phyloP scores from a whole-genome alignment of 1,140 invertebrate species.

The Elysia chlorotica region DNA sequence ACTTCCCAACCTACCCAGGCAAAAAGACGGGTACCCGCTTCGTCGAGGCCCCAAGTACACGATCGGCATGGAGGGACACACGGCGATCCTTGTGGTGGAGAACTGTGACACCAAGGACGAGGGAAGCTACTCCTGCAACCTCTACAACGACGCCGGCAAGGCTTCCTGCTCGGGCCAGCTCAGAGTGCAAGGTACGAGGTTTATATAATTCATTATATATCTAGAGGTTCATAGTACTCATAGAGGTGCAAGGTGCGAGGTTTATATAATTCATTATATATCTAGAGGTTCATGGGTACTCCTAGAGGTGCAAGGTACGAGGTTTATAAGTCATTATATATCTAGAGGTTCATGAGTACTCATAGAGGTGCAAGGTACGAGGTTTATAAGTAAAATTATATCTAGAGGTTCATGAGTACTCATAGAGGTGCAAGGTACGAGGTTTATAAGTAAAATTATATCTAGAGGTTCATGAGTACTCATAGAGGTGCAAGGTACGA shows the following conservation, averaged over 20 bases:
- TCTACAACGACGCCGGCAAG: constrained; percentile 54
- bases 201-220: background rate
- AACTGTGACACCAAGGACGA: constrained; percentile 66
- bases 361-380: background rate
- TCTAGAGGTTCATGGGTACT: background rate
- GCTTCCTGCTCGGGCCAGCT: constrained; percentile 46
- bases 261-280: background rate
- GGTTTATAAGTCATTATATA: background rate
- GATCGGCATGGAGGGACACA: constrained; percentile 40
- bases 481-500: no score
- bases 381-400: background rate
- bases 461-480: no score
- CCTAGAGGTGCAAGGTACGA: background rate
- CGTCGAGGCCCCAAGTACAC: constrained; percentile 33
- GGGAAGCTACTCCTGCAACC: constrained; percentile 70
- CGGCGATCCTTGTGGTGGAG: constrained; percentile 71
- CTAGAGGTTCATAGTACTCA: background rate
- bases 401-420: no score
- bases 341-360: no score
- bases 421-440: no score
- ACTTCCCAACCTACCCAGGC: no score
- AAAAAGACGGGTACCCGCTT: constrained; percentile 41
- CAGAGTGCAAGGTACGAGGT: constrained; percentile 40
- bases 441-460: no score
- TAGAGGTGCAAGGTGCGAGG: background rate